Evolutionary conservation across 2,888 invertebrate genomes (phyloP), one percentile per base, ranked within the genome.

Genomic region (Idaea straminata): DNA sequence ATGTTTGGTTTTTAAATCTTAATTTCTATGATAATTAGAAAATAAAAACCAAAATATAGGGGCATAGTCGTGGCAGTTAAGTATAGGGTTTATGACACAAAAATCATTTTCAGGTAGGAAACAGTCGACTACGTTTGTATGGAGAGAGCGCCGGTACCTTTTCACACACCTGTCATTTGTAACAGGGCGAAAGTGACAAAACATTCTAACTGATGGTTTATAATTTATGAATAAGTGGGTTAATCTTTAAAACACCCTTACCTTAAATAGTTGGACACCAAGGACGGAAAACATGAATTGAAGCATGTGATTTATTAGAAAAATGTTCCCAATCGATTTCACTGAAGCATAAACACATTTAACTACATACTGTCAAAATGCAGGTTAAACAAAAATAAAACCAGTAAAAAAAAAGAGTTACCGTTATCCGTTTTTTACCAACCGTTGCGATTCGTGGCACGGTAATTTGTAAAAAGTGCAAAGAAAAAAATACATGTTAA

Each of bases 201-300:
- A 25, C 25, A 25, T 25, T n/a, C n/a, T n/a, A n/a, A n/a, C n/a
- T n/a, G n/a, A n/a, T n/a, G n/a, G n/a, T n/a, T n/a, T n/a, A n/a
- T n/a, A n/a, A n/a, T n/a, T n/a, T n/a, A n/a, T n/a, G n/a, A n/a
- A n/a, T n/a, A n/a, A n/a, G n/a, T 25, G 25, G 25, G 25, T 25
- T 25, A 25, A 25, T n/a, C n/a, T n/a, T n/a, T n/a, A 25, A 25
- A 25, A 47, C 47, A 47, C 47, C 5, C 16, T 92, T 95, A 98
- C 98, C 96, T 99, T 99, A 94, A 99, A 99, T 81, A 99, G 96
- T 94, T 99, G 99, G 86, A 99, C 98, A 92, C 99, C 99, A 92
- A 99, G 98, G 88, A 99, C 99, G 94, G 99, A 98, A 93, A 99
- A 99, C 99, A 99, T 99, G 95, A 99, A 99, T 95, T 99, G 98